Percentiles rank a stretch among this genome's conserved stretches.
phyloP scores from a whole-genome alignment of 53 echinoderm and acorn worm species.

The Henricia sp. region DNA sequence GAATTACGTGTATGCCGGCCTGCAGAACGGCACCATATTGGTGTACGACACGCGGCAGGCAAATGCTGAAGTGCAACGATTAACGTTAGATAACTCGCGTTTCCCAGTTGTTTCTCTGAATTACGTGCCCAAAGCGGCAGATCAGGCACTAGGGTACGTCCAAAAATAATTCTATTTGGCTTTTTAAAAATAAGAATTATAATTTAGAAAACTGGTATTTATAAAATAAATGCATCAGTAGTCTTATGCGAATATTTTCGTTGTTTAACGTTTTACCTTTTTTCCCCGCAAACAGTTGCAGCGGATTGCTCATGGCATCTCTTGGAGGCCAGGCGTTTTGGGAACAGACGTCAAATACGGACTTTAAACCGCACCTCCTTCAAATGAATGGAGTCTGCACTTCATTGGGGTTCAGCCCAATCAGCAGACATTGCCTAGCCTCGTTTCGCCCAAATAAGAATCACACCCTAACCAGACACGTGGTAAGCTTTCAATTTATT shows the following conservation, averaged over 20 bases:
- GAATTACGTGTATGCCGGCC: conserved; percentile 93
- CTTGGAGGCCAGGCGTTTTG: conserved; percentile 87
- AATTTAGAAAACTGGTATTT: too few species aligned
- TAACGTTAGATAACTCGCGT: conserved; percentile 78
- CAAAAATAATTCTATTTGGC: neutral
- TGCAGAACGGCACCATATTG: conserved; percentile 84
- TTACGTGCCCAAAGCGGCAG: conserved; percentile 73
- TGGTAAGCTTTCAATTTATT: conserved; percentile 65
- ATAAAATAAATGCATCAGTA: too few species aligned
- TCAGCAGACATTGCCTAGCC: conserved; percentile 88
- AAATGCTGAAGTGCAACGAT: conserved; percentile 62
- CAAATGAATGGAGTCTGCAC: conserved; percentile 75
- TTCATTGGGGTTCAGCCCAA: conserved; percentile 72
- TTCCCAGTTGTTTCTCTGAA: conserved; percentile 90
- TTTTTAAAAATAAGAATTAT: too few species aligned
- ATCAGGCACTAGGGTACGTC: conserved; percentile 69
- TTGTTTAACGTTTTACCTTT: too few species aligned
- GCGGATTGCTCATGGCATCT: conserved; percentile 82
- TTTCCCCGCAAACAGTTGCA: conserved; percentile 57
- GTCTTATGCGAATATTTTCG: too few species aligned
- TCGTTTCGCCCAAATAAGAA: conserved; percentile 88
- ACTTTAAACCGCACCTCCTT: conserved; percentile 73
- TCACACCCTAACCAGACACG: conserved; percentile 79
- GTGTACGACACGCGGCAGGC: conserved; percentile 84
- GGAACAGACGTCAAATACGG: conserved; percentile 76